Evolutionary conservation across 2,113 vertebrate species (phyloP).

Genomic region (Apodemus sylvaticus): DNA sequence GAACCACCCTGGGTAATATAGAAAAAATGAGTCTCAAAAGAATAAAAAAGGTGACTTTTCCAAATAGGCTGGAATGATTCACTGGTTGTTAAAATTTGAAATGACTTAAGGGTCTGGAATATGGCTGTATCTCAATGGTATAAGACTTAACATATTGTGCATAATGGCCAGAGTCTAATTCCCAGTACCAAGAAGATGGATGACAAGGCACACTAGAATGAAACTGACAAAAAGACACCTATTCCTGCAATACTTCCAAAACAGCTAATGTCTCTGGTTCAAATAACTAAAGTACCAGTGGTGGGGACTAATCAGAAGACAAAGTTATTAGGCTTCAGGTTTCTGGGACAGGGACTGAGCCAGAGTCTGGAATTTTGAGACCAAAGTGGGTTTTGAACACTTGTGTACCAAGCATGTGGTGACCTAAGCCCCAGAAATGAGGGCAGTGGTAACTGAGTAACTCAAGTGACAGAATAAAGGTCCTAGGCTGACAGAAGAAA

Average conservation of each 20-base stretch:
- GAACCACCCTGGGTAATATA: not conserved
- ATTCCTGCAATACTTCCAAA: not conserved
- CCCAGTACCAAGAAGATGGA: not conserved
- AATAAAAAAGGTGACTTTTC: not conserved
- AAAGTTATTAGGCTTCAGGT: not conserved
- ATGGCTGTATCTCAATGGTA: not conserved
- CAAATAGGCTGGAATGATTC: not conserved
- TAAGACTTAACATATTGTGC: not conserved
- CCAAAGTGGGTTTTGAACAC: slow-evolving; percentile 16
- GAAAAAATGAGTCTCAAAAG: not conserved
- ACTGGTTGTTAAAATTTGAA: not conserved
- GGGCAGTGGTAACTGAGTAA: not conserved
- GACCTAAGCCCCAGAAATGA: not conserved
- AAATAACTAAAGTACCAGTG: slow-evolving; percentile 14
- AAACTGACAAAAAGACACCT: not conserved
- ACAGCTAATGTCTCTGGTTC: slow-evolving; percentile 36
- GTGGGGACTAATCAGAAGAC: not conserved
- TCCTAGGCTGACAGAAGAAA: not conserved
- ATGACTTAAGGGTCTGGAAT: not conserved
- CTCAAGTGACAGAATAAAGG: not conserved
- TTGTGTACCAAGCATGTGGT: not conserved
- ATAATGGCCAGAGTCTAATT: not conserved
- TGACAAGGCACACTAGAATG: not conserved
- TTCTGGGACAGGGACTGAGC: not conserved
- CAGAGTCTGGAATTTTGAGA: not conserved